Evolutionary conservation across 2,888 invertebrate genomes (phyloP).

Genomic region (Drosophila putrida): DNA sequence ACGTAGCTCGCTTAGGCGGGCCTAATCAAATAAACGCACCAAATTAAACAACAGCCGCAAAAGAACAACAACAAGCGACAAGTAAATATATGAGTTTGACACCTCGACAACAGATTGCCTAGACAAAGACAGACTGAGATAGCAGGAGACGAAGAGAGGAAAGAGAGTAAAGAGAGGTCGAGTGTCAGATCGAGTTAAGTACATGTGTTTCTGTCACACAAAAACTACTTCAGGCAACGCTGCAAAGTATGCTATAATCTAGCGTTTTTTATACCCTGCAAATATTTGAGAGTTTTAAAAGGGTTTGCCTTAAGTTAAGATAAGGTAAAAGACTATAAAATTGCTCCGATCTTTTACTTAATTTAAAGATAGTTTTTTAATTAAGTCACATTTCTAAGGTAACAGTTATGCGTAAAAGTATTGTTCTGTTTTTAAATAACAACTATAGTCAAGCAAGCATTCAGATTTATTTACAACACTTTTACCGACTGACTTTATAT

Average conservation of each 20-base stretch:
- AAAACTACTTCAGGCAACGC: slow-evolving; percentile 27
- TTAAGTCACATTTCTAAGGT: background rate
- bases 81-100: slow-evolving; percentile 73
- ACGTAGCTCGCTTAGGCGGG: slow-evolving; percentile 74
- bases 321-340: background rate
- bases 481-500: background rate
- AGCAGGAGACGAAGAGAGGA: background rate
- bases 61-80: slow-evolving; percentile 41
- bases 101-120: slow-evolving; percentile 62
- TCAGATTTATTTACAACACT: background rate
- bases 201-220: slow-evolving; percentile 9
- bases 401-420: background rate
- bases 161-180: background rate
- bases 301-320: background rate
- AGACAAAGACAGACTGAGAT: slow-evolving; percentile 26
- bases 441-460: background rate
- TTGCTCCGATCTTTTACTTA: background rate
- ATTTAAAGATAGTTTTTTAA: no score
- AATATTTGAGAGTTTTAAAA: background rate
- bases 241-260: slow-evolving; percentile 41
- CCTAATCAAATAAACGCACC: slow-evolving; percentile 79
- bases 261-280: slow-evolving; percentile 15
- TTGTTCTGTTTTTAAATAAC: background rate
- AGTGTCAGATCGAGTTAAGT: slow-evolving; percentile 21
- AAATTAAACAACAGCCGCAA: slow-evolving; percentile 71